Conservation (phyloP, 2,888 invertebrate species). For the Xylota sylvarum region DNA sequence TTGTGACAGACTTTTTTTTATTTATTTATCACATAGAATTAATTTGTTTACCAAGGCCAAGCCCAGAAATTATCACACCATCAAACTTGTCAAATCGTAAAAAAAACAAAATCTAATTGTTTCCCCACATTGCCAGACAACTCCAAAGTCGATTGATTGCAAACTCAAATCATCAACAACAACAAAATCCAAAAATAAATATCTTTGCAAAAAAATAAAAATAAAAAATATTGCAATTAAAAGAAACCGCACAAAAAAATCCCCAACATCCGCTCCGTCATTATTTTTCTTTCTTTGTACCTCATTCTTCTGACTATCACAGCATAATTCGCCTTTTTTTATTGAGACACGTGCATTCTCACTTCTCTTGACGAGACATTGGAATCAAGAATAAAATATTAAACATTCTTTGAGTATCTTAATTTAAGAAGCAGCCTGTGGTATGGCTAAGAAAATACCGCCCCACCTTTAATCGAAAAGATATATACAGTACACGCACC, state of each 20-base stretch:
- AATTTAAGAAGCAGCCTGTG: conserved; percentile 27
- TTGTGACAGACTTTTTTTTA: neutral
- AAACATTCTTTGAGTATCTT: conserved; percentile 38
- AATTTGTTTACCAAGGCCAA: conserved; percentile 13
- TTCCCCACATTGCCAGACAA: conserved; percentile 35
- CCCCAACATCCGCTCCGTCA: conserved; percentile 59
- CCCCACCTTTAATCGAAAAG: conserved; percentile 11
- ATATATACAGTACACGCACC: neutral
- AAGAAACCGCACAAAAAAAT: conserved; percentile 59
- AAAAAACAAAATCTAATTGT: conserved; percentile 9
- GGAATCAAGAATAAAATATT: conserved; percentile 38
- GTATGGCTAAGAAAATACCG: conserved; percentile 10
- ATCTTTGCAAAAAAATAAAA: conserved; percentile 22
- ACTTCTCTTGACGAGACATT: conserved; percentile 16
- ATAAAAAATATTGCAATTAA: conserved; percentile 60
- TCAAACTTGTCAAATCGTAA: neutral
- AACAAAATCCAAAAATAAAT: conserved; percentile 47
- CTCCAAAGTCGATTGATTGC: conserved; percentile 35
- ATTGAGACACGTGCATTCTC: conserved; percentile 48
- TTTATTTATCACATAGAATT: neutral
- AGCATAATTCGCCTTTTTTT: conserved; percentile 17
- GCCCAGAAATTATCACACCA: conserved; percentile 6
- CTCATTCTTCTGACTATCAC: conserved; percentile 23
- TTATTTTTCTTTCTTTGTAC: conserved; percentile 27
- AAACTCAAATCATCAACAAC: conserved; percentile 28